A percentile compares a stretch with the other conserved stretches of the same genome.
These are phyloP conservation scores for Leucophenga varia DNA, from an alignment of 1,140 invertebrate species.

Conservation along the genomic window DNA sequence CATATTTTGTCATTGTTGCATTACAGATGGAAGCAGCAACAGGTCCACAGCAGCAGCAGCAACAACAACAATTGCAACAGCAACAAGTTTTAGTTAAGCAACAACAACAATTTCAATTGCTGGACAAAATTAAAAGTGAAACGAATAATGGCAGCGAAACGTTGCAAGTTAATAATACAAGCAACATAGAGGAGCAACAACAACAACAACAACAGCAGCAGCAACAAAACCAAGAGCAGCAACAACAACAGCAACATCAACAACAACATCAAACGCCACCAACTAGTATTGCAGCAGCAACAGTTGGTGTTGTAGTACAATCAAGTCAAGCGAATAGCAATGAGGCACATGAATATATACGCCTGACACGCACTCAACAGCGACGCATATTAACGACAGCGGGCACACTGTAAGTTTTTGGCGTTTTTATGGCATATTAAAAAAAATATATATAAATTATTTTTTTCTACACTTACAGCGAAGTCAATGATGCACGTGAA, in stretches of 20 bases:
- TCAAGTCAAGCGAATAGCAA: constrained; percentile 24
- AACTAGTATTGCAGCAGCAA: constrained; percentile 19
- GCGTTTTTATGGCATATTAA: too few species aligned
- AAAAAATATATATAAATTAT: too few species aligned
- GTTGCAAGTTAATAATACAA: constrained; percentile 7
- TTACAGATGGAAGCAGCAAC: constrained; percentile 55
- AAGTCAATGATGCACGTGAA: constrained; percentile 41
- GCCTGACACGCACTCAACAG: constrained; percentile 26
- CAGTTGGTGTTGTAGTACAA: constrained; percentile 31
- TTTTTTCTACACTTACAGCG: constrained; percentile 18
- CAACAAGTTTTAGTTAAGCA: constrained; percentile 36
- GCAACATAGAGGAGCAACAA: constrained; percentile 24
- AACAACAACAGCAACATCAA: constrained; percentile 24
- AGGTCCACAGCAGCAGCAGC: constrained; percentile 38
- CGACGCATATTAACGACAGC: constrained; percentile 47
- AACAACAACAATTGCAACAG: constrained; percentile 30
- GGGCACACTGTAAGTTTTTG: constrained; percentile 49
- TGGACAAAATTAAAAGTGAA: constrained; percentile 49
- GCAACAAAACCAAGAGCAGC: constrained; percentile 27
- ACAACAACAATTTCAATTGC: constrained; percentile 31
- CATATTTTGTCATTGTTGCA: constrained; percentile 37
- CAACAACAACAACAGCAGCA: constrained; percentile 23
- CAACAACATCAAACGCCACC: constrained; percentile 3
- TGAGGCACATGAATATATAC: constrained; percentile 23
- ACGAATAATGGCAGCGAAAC: constrained; percentile 30